Base-by-base conservation (phyloP, 2,888 invertebrate species). In the Nasonovia ribisnigri region DNA sequence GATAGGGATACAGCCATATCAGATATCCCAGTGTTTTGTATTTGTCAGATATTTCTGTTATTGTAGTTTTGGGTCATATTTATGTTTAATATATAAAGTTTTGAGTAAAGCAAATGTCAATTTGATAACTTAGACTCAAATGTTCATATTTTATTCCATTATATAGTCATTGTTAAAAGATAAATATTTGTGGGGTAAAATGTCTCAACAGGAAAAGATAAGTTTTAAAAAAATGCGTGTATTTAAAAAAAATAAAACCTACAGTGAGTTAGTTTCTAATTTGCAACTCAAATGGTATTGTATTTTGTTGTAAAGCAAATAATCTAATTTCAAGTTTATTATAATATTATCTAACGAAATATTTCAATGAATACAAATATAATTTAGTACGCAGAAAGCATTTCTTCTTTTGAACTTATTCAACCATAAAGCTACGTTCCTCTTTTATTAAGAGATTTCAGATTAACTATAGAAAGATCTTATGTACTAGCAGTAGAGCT, bases 351-450 rank as follows among this genome's bases (percentile, higher is more conserved):
- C 26, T 54, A 54, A 88, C 36, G 88, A 88, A 88, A 54, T 54
- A 88, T 88, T 88, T 54, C 88, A 88, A 88, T 88, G 88, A 88
- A 88, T 88, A 51, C 51, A 54, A 88, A 88, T 54, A 36, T 43
- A 54, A 51, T 88, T 88, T 88, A 29, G 36, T 54, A 51, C 51
- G 11, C 36, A 36, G 26, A 36, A 88, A 24, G 54, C 54, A 54
- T 54, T 54, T 88, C 54, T 54, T 54, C 42, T 88, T 54, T 88
- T 88, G 36, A 88, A n/a, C 87, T 88, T 42, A 42, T 51, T 88
- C n/a, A 29, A 26, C 87, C n/a, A 84, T 24, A 84, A 84, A 26
- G 84, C 20, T 26, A 84, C 42, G 84, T 43, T n/a, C 43, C 24
- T 84, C 20, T 84, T 84, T 84, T 43, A 84, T 84, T 43, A 84